phyloP scores from a whole-genome alignment of 2,113 vertebrate species.

The Tetrao urogallus region DNA sequence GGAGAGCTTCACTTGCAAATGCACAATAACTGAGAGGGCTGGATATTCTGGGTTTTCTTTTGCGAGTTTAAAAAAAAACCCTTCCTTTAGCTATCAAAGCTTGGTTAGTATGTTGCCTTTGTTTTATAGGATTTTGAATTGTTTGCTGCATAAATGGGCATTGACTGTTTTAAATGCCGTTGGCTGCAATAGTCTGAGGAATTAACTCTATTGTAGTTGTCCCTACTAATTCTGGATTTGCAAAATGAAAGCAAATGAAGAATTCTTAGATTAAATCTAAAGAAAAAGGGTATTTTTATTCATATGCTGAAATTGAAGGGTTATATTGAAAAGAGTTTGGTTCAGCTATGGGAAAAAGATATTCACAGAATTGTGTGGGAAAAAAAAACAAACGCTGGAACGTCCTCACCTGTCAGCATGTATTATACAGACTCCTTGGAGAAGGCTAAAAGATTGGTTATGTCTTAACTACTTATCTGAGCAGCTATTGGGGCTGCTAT shows the following conservation, averaged over 20 bases:
- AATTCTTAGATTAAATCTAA: not conserved
- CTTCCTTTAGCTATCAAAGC: not conserved
- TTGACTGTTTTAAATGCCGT: not conserved
- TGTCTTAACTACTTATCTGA: not conserved
- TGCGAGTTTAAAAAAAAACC: not conserved
- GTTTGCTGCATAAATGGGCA: not conserved
- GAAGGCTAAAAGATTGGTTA: not conserved
- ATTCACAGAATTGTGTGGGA: not conserved
- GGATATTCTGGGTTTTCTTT: not conserved
- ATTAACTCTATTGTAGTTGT: not conserved
- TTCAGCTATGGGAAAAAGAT: not conserved
- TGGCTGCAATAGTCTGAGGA: not conserved
- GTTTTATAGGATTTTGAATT: not conserved
- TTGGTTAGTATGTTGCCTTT: not conserved
- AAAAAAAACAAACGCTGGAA: not conserved
- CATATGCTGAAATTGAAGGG: not conserved
- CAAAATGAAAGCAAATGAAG: not conserved
- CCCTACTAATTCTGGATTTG: not conserved
- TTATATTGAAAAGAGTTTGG: not conserved
- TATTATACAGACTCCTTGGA: not conserved
- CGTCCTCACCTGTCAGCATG: not conserved
- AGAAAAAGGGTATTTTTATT: not conserved
- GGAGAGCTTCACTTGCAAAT: not conserved
- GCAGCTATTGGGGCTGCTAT: not conserved
- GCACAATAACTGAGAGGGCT: not conserved